These are phyloP conservation scores for Torymus auratus DNA, from an alignment of 2,888 invertebrate species.

Conservation along the genomic window DNA sequence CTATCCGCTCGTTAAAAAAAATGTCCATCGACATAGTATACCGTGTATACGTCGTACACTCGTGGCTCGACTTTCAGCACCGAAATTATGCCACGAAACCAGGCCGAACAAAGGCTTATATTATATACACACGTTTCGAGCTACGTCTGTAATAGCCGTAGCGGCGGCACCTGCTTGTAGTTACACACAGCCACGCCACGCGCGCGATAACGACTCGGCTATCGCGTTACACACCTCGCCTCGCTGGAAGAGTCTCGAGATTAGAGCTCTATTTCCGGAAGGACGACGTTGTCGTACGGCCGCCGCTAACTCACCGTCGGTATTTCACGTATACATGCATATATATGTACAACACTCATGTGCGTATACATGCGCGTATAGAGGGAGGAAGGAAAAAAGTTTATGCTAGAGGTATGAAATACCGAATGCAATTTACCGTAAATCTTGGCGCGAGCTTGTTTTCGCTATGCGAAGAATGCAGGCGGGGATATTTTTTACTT, in stretches of 20 bases:
- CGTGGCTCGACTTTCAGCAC: no score
- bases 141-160: conserved; percentile 37
- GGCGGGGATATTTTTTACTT: conserved; percentile 2
- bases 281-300: conserved; percentile 12
- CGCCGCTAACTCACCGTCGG: conserved; percentile 2
- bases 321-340: conserved; percentile 12
- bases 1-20: no score
- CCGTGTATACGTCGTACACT: no score
- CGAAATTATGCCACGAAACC: no score
- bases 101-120: no score
- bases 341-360: no score
- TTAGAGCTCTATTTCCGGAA: conserved; percentile 48
- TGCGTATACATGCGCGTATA: neutral
- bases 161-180: conserved; percentile 24
- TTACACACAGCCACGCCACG: conserved; percentile 15
- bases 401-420: conserved; percentile 27
- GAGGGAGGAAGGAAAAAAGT: conserved; percentile 38
- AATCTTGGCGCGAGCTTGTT: conserved; percentile 37
- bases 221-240: conserved; percentile 37
- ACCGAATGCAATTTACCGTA: conserved; percentile 50
- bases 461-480: neutral
- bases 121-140: conserved; percentile 23
- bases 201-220: conserved; percentile 34
- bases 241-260: conserved; percentile 19
- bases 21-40: no score